These are phyloP conservation scores for Cettia cetti DNA, from an alignment of 2,113 vertebrate genomes.

Conservation along the genomic window DNA sequence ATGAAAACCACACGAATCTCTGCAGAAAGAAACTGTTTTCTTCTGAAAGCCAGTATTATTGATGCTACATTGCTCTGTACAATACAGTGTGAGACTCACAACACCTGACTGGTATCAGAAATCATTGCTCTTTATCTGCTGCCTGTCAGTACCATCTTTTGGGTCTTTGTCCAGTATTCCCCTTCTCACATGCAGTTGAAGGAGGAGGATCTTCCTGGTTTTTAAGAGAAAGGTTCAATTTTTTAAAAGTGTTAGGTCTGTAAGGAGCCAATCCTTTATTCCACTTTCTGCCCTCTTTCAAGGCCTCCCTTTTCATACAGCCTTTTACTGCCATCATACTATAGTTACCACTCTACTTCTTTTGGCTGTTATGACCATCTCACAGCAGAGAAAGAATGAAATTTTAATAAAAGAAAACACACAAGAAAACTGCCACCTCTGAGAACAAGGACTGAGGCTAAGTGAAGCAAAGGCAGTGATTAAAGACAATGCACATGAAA, in stretches of 20 bases:
- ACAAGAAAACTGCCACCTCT: background rate
- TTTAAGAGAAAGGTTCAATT: background rate
- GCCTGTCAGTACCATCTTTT: background rate
- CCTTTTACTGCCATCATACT: background rate
- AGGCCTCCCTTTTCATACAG: background rate
- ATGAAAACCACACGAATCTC: background rate
- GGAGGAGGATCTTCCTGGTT: background rate
- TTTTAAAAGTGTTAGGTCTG: background rate
- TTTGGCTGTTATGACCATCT: background rate
- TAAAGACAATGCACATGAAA: background rate
- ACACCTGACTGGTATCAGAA: background rate
- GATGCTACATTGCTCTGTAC: fast-evolving
- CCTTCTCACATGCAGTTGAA: background rate
- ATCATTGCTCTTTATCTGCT: background rate
- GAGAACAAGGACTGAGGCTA: background rate
- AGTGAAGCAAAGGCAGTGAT: background rate
- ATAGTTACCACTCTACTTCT: background rate
- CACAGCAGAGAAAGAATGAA: background rate
- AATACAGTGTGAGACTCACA: background rate
- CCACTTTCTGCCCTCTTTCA: background rate
- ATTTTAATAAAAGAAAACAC: background rate
- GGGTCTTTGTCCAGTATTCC: background rate
- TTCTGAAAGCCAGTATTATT: background rate
- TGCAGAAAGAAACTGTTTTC: background rate
- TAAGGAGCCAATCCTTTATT: background rate